A percentile compares a stretch with the other conserved stretches of the same genome.
Evolutionary conservation across 2,797 vertebrate species (phyloP).

Genomic region (Xerus rutilus): DNA sequence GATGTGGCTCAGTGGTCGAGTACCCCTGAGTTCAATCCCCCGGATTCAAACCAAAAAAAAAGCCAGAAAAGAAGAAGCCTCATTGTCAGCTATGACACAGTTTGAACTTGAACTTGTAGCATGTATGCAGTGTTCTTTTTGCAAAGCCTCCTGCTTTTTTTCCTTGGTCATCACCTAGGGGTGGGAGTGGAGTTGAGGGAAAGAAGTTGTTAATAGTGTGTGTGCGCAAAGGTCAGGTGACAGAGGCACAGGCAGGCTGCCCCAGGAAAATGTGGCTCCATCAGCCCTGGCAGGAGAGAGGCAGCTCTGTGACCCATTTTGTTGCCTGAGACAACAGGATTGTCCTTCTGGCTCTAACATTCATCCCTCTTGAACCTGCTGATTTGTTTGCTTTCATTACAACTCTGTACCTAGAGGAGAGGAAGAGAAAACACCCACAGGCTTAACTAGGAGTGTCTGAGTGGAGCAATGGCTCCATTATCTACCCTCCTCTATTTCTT

Average conservation of each 20-base stretch:
- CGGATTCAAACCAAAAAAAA: neutral
- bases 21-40: too few relatives aligned
- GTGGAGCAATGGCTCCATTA: rapidly evolving
- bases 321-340: neutral
- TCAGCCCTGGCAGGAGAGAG: neutral
- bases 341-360: neutral
- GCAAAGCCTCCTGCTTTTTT: neutral
- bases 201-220: neutral
- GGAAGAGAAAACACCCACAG: neutral
- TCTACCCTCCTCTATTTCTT: neutral
- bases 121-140: neutral
- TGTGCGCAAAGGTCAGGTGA: neutral
- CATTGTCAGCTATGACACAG: neutral
- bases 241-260: neutral
- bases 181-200: neutral
- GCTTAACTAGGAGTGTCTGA: neutral
- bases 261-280: neutral
- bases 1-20: too few relatives aligned
- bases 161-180: neutral
- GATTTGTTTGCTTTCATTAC: neutral
- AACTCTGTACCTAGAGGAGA: neutral
- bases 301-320: neutral
- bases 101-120: neutral
- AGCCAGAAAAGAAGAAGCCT: neutral
- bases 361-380: neutral